These are phyloP conservation scores for Adelges cooleyi DNA, from an alignment of 1,140 invertebrate species.

Conservation along the genomic window DNA sequence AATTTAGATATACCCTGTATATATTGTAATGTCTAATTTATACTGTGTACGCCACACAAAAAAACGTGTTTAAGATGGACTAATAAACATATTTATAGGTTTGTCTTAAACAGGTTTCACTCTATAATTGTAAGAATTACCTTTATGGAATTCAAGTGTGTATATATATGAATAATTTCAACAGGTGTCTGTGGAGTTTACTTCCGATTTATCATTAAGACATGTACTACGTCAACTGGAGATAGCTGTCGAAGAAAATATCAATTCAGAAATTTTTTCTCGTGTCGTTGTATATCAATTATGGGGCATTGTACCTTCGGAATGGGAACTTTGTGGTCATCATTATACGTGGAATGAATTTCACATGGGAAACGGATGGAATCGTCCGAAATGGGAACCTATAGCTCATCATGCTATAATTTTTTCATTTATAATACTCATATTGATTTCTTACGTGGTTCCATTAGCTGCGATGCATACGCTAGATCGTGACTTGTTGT, in stretches of 20 bases:
- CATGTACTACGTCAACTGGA: constrained; percentile 4
- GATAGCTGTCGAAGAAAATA: constrained; percentile 19
- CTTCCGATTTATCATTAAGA: constrained; percentile 8
- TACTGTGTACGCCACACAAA: too few species aligned
- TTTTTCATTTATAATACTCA: not conserved
- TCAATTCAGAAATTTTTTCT: constrained; percentile 1
- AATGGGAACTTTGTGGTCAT: constrained; percentile 18
- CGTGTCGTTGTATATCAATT: constrained; percentile 11
- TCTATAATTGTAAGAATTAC: too few species aligned
- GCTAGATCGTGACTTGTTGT: constrained; percentile 14
- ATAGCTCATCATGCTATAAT: constrained; percentile 6
- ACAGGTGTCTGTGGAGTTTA: constrained; percentile 18
- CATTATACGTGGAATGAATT: constrained; percentile 22
- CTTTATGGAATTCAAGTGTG: too few species aligned
- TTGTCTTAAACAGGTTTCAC: too few species aligned
- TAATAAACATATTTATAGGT: too few species aligned
- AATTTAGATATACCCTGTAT: too few species aligned
- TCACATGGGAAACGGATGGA: not conserved
- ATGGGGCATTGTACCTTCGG: constrained; percentile 22
- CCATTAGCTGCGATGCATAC: constrained; percentile 13
- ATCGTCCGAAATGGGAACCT: constrained; percentile 11
- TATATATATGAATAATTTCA: too few species aligned
- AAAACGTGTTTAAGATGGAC: too few species aligned
- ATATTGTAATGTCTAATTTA: too few species aligned
- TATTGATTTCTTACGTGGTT: constrained; percentile 4